Evolutionary conservation across 2,888 invertebrate species (phyloP), one percentile per base, ranked within the genome.

Genomic region (Callosobruchus maculatus): DNA sequence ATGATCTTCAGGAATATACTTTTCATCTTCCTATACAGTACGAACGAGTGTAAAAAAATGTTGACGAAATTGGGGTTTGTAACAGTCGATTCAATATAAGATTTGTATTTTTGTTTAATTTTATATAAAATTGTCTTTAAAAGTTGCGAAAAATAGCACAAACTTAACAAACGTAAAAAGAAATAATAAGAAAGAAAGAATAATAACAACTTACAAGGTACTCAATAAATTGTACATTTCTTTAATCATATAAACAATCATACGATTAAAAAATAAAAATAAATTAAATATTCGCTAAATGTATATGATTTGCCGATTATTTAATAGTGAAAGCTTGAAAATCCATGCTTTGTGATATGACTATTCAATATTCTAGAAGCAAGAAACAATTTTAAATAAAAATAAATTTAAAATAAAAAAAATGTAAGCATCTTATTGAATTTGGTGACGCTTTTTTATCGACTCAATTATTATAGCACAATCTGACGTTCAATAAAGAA

Each of bases 61-160:
- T n/a, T 80, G 79, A 83, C 80, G 77, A 80, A 81, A 81, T 80
- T 80, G 81, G 83, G 84, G 82, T 83, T 84, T 82, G 81, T 80
- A 82, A 82, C 82, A 82, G 83, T 84, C 83, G 81, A 81, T 83
- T 82, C 79, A 80, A 74, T 71, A 71, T 74, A 74, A 71, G 74
- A 75, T 72, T 72, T 70, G 31, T 72, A 73, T 73, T 73, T 74
- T 71, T 73, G 71, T 76, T 73, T 71, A 68, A 71, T 75, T 78
- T 78, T 73, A 72, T 75, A 70, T 70, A 76, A 78, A 78, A 77
- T 74, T 76, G 73, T 74, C 72, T 71, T 73, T 73, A 74, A 22
- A 22, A 78, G 77, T 77, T 77, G 72, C 76, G 76, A 77, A 76
- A 75, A 75, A 76, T 69, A 70, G 74, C 73, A 70, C 70, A 22